Conservation (phyloP, 2,888 invertebrate species). For the Morpho achilles region DNA sequence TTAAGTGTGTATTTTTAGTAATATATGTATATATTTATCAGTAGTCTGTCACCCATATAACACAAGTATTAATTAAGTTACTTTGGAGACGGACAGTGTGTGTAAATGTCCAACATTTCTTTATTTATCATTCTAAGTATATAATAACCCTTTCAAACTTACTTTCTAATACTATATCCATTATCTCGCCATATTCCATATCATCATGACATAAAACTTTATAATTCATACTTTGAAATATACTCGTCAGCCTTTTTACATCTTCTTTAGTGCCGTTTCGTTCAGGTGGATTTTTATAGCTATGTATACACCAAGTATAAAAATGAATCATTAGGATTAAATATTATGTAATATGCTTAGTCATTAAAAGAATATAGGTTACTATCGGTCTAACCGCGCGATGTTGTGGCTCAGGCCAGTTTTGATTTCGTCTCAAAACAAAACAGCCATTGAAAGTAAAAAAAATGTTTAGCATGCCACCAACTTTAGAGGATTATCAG, state of each 20-base stretch:
- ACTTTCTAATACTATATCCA: conserved; percentile 37
- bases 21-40: too few species aligned
- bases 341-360: neutral
- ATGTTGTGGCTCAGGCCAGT: neutral
- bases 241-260: conserved; percentile 36
- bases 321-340: neutral
- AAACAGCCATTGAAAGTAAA: neutral
- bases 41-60: too few species aligned
- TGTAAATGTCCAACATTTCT: too few species aligned
- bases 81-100: too few species aligned
- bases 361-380: neutral
- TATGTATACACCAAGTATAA: neutral
- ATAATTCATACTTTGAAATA: conserved; percentile 44
- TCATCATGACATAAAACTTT: conserved; percentile 38
- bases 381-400: neutral
- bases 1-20: too few species aligned
- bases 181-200: conserved; percentile 39
- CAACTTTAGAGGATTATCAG: too few species aligned
- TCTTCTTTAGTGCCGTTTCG: conserved; percentile 46
- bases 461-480: neutral
- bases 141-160: conserved; percentile 19
- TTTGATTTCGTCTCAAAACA: neutral
- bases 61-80: too few species aligned
- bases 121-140: neutral
- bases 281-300: conserved; percentile 26